Conservation (phyloP, 2,113 vertebrate genomes). For the Centropristis striata region DNA sequence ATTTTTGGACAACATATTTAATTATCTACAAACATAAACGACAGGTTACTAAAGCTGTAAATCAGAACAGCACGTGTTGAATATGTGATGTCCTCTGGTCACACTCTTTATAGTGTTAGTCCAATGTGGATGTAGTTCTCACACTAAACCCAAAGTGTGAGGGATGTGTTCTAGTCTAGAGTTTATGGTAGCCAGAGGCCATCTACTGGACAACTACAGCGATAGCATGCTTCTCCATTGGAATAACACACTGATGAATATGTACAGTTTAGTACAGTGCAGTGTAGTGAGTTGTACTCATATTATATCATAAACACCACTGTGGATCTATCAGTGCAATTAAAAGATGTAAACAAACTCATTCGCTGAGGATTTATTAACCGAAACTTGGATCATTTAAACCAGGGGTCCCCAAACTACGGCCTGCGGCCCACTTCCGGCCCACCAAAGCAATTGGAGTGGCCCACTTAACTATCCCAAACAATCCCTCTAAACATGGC, state of each 20-base stretch:
- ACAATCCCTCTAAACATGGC: no score
- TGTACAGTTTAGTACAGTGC: not conserved
- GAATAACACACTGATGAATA: not conserved
- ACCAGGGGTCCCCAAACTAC: no score
- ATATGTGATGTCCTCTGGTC: not conserved
- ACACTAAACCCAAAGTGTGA: not conserved
- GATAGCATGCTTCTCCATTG: not conserved
- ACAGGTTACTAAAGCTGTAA: not conserved
- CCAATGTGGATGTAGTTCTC: not conserved
- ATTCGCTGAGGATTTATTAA: not conserved
- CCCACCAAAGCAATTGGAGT: no score
- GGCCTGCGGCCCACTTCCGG: no score
- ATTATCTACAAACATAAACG: not conserved
- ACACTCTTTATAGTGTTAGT: not conserved
- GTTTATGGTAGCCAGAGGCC: slow-evolving; percentile 38
- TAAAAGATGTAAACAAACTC: not conserved
- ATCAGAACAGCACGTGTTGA: not conserved
- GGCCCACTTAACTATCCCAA: no score
- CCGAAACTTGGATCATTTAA: not conserved
- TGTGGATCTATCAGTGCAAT: not conserved
- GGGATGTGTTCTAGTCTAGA: not conserved
- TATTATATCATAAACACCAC: not conserved
- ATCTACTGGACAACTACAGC: slow-evolving; percentile 57
- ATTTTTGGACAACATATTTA: no score
- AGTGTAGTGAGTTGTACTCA: no score